phyloP scores from a whole-genome alignment of 2,888 invertebrate species.

The Papilio gigon region DNA sequence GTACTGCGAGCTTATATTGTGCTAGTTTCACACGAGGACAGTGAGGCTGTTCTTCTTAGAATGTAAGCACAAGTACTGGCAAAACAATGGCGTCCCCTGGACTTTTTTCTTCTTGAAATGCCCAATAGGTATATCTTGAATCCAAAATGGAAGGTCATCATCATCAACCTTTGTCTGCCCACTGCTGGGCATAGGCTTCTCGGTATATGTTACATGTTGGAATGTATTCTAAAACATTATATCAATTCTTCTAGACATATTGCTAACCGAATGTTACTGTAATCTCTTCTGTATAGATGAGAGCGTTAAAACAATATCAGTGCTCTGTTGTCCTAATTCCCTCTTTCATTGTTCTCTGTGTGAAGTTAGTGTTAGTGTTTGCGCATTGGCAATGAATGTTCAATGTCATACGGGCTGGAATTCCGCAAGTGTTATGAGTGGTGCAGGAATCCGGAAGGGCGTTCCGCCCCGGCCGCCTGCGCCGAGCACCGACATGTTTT shows the following conservation, averaged over 20 bases:
- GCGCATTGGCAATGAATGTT: slow-evolving; percentile 45
- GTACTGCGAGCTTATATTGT: not conserved
- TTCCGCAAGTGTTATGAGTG: slow-evolving; percentile 54
- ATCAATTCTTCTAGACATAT: too few relatives aligned
- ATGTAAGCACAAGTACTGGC: not conserved
- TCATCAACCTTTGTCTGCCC: too few relatives aligned
- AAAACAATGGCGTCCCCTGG: too few relatives aligned
- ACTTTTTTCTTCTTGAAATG: too few relatives aligned
- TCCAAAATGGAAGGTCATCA: too few relatives aligned
- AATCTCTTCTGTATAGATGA: not conserved
- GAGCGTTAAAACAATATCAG: not conserved
- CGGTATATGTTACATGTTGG: too few relatives aligned
- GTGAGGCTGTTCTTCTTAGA: slow-evolving; percentile 11
- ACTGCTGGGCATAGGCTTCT: too few relatives aligned
- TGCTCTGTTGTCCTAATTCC: not conserved
- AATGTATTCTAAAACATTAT: too few relatives aligned
- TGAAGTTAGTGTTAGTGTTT: slow-evolving; percentile 41
- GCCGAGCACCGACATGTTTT: slow-evolving; percentile 63
- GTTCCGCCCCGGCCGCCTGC: slow-evolving; percentile 37
- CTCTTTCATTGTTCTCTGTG: not conserved
- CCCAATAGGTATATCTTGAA: too few relatives aligned
- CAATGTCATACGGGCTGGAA: slow-evolving; percentile 61
- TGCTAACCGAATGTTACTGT: too few relatives aligned
- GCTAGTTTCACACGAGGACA: slow-evolving; percentile 19
- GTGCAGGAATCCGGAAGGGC: slow-evolving; percentile 70